phyloP scores from a whole-genome alignment of 1,140 invertebrate genomes.

The Hycleus cichorii region DNA sequence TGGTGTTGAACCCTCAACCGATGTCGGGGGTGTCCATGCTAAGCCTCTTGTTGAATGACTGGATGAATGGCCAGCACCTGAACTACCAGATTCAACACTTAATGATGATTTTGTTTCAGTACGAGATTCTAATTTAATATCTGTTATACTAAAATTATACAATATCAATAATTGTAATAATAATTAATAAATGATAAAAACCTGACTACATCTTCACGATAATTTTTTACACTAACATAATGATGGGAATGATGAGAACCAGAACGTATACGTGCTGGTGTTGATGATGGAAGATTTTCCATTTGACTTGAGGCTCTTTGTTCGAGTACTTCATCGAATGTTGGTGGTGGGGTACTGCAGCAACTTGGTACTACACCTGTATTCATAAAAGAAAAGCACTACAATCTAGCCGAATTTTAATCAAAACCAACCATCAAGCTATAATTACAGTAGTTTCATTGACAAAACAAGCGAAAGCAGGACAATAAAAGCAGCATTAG shows the following conservation, averaged over 20 bases:
- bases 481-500: background rate
- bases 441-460: background rate
- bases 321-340: constrained; percentile 69
- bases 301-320: constrained; percentile 49
- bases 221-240: constrained; percentile 27
- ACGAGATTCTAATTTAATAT: constrained; percentile 50
- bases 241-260: constrained; percentile 20
- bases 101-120: constrained; percentile 62
- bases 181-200: constrained; percentile 16
- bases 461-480: too few species aligned
- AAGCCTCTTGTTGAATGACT: constrained; percentile 46
- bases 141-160: constrained; percentile 44
- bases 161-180: background rate
- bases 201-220: constrained; percentile 41
- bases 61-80: constrained; percentile 36
- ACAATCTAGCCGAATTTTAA: constrained; percentile 25
- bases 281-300: constrained; percentile 38
- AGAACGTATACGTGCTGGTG: constrained; percentile 3
- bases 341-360: constrained; percentile 81
- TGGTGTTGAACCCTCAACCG: constrained; percentile 87
- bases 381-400: constrained; percentile 23
- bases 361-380: constrained; percentile 49
- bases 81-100: constrained; percentile 55
- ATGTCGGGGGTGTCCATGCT: constrained; percentile 80
- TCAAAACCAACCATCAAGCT: background rate